Evolutionary conservation across 2,797 vertebrate species (phyloP).

Genomic region (Chaunax sp.): DNA sequence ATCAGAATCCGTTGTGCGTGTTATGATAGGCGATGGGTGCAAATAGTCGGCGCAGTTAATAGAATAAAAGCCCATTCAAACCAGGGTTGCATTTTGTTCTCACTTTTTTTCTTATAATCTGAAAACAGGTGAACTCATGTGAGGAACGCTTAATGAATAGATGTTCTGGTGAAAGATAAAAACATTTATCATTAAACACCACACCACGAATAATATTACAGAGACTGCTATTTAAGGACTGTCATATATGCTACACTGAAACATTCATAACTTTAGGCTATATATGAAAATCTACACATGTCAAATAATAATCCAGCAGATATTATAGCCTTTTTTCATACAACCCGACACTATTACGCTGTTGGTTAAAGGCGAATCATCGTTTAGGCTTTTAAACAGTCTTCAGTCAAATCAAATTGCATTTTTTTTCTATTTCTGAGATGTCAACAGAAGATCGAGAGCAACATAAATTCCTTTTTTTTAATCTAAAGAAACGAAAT

Average conservation of each 20-base stretch:
- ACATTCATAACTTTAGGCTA: conserved; percentile 27
- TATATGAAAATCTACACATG: conserved; percentile 38
- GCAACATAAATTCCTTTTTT: not conserved
- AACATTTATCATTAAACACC: conserved; percentile 26
- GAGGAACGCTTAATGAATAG: conserved; percentile 29
- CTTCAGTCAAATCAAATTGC: not conserved
- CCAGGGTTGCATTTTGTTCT: conserved; percentile 8
- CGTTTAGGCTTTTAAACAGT: conserved; percentile 34
- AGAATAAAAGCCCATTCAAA: conserved; percentile 61
- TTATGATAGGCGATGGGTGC: conserved; percentile 54
- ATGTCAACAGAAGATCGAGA: conserved; percentile 3
- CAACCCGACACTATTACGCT: conserved; percentile 19
- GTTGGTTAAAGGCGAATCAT: conserved; percentile 16
- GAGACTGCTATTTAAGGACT: conserved; percentile 16
- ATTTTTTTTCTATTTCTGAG: conserved; percentile 6
- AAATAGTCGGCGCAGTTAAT: conserved; percentile 63
- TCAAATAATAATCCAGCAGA: conserved; percentile 10
- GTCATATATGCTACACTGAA: conserved; percentile 11
- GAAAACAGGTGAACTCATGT: conserved; percentile 32
- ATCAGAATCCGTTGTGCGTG: conserved; percentile 59
- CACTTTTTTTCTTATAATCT: conserved; percentile 14
- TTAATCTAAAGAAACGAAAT: conserved; percentile 2
- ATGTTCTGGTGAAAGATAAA: conserved; percentile 33
- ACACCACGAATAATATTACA: conserved; percentile 28
- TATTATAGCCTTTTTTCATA: not conserved